phyloP scores from a whole-genome alignment of 1,140 invertebrate genomes.

The Drosophila malerkotliana region DNA sequence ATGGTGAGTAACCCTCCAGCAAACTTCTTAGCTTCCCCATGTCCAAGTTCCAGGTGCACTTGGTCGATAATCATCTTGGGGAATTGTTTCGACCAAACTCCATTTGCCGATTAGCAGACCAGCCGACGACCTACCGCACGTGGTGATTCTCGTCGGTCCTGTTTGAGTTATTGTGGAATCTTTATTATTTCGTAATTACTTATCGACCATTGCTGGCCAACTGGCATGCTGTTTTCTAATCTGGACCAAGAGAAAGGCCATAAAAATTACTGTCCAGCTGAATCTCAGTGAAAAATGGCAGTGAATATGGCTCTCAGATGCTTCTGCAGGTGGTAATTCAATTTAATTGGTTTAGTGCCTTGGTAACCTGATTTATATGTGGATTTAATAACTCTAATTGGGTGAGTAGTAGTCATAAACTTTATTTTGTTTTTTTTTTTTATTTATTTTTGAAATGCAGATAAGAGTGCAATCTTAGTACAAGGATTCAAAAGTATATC shows the following conservation, averaged over 20 bases:
- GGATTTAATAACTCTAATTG: not conserved
- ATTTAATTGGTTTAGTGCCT: conserved; percentile 50
- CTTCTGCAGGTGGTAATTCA: conserved; percentile 58
- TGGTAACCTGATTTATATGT: conserved; percentile 26
- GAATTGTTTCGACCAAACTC: conserved; percentile 55
- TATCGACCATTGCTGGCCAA: conserved; percentile 37
- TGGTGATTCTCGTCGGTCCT: conserved; percentile 43
- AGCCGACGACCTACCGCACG: conserved; percentile 54
- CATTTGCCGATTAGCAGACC: conserved; percentile 63
- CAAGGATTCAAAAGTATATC: too few species aligned
- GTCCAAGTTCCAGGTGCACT: conserved; percentile 52
- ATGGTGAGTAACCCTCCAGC: conserved; percentile 25
- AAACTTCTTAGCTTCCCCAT: conserved; percentile 9
- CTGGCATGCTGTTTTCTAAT: conserved; percentile 36
- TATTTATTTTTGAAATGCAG: too few species aligned
- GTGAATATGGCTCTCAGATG: conserved; percentile 16
- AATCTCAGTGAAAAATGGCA: conserved; percentile 26
- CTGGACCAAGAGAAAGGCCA: conserved; percentile 40
- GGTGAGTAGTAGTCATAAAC: not conserved
- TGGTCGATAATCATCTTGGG: conserved; percentile 56
- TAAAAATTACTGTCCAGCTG: conserved; percentile 53
- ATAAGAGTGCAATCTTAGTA: too few species aligned
- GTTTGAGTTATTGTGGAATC: conserved; percentile 47
- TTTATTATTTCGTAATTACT: conserved; percentile 63
- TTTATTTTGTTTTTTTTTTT: too few species aligned